Base-by-base conservation (phyloP, 1,140 invertebrate species). In the Euura saliciscinereae region DNA sequence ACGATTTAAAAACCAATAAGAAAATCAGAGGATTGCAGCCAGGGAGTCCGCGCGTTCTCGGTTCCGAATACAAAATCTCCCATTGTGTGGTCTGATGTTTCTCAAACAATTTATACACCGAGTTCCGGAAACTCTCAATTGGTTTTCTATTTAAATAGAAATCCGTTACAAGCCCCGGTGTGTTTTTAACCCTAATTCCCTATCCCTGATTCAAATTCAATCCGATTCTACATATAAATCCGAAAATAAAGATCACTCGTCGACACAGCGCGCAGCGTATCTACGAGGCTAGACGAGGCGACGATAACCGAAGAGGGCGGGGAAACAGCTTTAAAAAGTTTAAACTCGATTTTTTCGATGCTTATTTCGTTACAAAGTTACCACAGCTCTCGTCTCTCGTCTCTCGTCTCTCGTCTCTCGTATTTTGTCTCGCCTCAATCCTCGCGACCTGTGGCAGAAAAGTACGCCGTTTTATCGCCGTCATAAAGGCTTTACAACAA, bases 331-430 rank as follows among this genome's bases (percentile, higher is more conserved):
- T 71, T 46, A 28, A 28, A 71, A 83, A 84, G 77, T 85, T 85
- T 84, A 78, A 84, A 85, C 79, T 83, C 80, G 75, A 84, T 84
- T 82, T 83, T 84, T 82, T 76, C 74, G 78, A 80, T 80, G 78
- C 77, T 74, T 77, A 80, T 80, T 82, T 79, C 75, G 79, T 82
- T 82, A 78, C 75, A 71, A 80, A 82, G 79, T 82, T 81, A 66
- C 2, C 64, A 46, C 11, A 42, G 28, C 66, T 65, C 65, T 69
- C 44, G 68, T 65, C 10, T 68, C 69, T 66, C 64, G 43, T 65
- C 65, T 45, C n/a, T 28, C 28, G 28, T 28, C 10, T 68, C 69
- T 66, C 64, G 43, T 65, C 65, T 45, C n/a, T 28, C 28, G 28
- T 28, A 28, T 28, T 28, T 28, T 28, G 28, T 28, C 28, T 28